phyloP scores from a whole-genome alignment of 2,797 vertebrate species.

The Bradypodion ventrale region DNA sequence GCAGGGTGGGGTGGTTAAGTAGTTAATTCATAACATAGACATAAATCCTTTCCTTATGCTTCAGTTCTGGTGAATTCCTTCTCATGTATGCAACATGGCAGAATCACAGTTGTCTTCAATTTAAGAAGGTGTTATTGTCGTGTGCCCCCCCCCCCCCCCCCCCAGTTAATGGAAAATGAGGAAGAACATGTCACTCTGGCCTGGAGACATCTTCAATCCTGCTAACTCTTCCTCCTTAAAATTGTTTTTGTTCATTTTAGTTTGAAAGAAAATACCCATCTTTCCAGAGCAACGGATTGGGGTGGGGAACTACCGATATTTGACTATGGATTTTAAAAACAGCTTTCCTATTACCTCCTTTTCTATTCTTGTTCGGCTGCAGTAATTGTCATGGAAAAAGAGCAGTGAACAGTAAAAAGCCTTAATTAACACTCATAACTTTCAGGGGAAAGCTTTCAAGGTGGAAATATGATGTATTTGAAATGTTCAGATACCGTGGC shows the following conservation, averaged over 20 bases:
- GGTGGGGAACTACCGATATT: slow-evolving; percentile 16
- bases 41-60: not conserved
- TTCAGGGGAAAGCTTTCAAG: not conserved
- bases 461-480: not conserved
- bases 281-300: not conserved
- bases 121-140: slow-evolving; percentile 52
- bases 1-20: too few relatives aligned
- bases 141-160: too few relatives aligned
- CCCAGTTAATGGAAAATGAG: slow-evolving; percentile 27
- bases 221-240: slow-evolving; percentile 5
- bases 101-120: slow-evolving; percentile 23
- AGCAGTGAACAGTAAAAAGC: not conserved
- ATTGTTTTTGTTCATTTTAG: slow-evolving; percentile 29
- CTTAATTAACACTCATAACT: not conserved
- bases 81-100: not conserved
- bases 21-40: not conserved
- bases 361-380: slow-evolving; percentile 21
- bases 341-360: not conserved
- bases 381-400: not conserved
- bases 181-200: slow-evolving; percentile 40
- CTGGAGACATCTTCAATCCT: slow-evolving; percentile 23
- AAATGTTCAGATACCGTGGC: not conserved
- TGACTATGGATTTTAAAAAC: slow-evolving; percentile 4
- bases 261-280: slow-evolving; percentile 36
- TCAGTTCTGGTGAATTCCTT: not conserved